Evolutionary conservation across 2,113 vertebrate species (phyloP), one percentile per base, ranked within the genome.

Genomic region (Lonchura striata): DNA sequence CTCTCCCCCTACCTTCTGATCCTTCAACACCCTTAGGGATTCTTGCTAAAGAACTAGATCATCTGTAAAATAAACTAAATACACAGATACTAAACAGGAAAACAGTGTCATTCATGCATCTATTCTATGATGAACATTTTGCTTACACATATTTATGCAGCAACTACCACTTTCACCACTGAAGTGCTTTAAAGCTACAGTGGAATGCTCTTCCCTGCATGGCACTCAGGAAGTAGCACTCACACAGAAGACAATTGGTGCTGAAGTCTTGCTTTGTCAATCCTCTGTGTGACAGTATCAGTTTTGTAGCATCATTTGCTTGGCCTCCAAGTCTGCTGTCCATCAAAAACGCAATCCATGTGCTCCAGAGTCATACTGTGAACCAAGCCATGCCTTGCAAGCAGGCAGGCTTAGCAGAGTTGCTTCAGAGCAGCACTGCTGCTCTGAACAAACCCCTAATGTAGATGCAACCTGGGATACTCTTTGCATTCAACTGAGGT

Each of bases 131-230:
- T 24, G 25, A 66, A 66, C 0, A 0, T 33, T 74, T 65, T 74
- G n/a, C 16, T 30, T n/a, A 31, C 2, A 7, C 12, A n/a, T 37
- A 52, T 52, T 63, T 50, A 79, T 5, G 23, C 31, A 74, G 19
- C 42, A 76, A 13, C 22, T 49, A n/a, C 37, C 16, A 16, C 53
- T 60, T 52, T 56, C 57, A 65, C 59, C 74, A 37, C 44, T 12
- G 28, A 72, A 86, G 13, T 56, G 25, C 37, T 76, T 64, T 52
- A 72, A 56, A 75, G 39, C 18, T 27, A 24, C 24, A 47, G 59
- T 5, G 10, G 10, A 31, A 52, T 7, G 6, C 13, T 47, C 8
- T 44, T 79, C 49, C 35, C 28, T 53, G 8, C 0, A 0, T 41
- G 56, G 49, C 68, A 85, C 15, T 41, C 46, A 90, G 46, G 10